Percentiles rank a stretch among this genome's conserved stretches.
Evolutionary conservation across 2,888 invertebrate species (phyloP).

Genomic region (Drosophila silvestris): DNA sequence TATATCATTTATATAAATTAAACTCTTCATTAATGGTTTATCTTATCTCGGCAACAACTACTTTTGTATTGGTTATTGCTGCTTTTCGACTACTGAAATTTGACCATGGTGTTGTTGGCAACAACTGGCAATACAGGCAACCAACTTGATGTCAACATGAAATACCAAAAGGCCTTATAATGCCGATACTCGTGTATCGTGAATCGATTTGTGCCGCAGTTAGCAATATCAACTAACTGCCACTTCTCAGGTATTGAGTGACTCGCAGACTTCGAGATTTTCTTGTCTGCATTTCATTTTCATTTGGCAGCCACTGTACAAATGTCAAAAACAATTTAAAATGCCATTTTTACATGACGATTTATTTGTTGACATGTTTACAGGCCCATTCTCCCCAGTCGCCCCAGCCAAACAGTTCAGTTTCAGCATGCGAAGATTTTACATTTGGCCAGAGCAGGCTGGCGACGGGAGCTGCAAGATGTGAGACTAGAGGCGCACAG

Average conservation of each 20-base stretch:
- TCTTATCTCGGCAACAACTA: background rate
- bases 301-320: slow-evolving; percentile 77
- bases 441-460: slow-evolving; percentile 34
- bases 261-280: slow-evolving; percentile 52
- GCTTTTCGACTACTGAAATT: background rate
- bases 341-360: slow-evolving; percentile 83
- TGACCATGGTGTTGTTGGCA: slow-evolving; percentile 24
- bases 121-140: slow-evolving; percentile 31
- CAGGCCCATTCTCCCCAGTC: slow-evolving; percentile 51
- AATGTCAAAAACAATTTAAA: slow-evolving; percentile 83
- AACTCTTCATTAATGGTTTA: background rate
- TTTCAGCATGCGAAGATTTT: slow-evolving; percentile 45
- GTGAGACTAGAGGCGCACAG: slow-evolving; percentile 28
- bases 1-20: background rate
- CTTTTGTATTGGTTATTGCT: background rate
- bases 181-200: slow-evolving; percentile 30
- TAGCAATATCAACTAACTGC: slow-evolving; percentile 43
- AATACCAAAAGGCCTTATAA: slow-evolving; percentile 35
- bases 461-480: background rate
- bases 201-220: slow-evolving; percentile 18
- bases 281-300: slow-evolving; percentile 75
- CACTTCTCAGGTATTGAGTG: slow-evolving; percentile 44
- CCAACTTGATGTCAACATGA: slow-evolving; percentile 35
- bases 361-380: slow-evolving; percentile 81
- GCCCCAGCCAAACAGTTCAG: slow-evolving; percentile 10